These are phyloP conservation scores for Clostera curtula DNA, from an alignment of 2,888 invertebrate species.

Conservation along the genomic window DNA sequence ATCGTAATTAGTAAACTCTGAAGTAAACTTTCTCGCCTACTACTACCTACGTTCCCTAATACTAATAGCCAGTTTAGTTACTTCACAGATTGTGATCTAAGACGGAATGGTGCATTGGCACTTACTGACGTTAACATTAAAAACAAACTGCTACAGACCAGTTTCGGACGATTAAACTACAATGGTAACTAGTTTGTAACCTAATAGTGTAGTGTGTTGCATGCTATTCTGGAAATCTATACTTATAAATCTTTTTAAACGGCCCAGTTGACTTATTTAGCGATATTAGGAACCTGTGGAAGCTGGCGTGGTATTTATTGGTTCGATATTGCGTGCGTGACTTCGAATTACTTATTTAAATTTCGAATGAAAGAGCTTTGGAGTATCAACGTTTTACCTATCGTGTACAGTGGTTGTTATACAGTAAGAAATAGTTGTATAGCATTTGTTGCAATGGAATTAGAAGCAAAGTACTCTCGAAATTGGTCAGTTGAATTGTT, in stretches of 20 bases:
- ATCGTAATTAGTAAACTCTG: too few relatives aligned
- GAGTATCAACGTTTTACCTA: too few relatives aligned
- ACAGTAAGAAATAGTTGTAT: too few relatives aligned
- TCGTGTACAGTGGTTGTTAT: too few relatives aligned
- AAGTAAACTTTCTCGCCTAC: constrained; percentile 15
- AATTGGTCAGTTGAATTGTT: too few relatives aligned
- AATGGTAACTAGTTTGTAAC: constrained; percentile 1
- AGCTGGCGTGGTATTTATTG: background rate
- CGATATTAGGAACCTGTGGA: background rate
- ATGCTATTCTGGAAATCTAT: constrained; percentile 1
- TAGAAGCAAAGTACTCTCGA: too few relatives aligned
- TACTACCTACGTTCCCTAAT: constrained; percentile 26
- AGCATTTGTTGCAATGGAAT: too few relatives aligned
- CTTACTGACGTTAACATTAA: constrained; percentile 3
- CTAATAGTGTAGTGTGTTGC: constrained; percentile 1
- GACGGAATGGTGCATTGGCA: constrained; percentile 14
- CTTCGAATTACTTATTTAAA: too few relatives aligned
- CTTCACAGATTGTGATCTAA: constrained; percentile 35
- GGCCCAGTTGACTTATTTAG: background rate
- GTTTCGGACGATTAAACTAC: constrained; percentile 1
- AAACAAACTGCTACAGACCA: constrained; percentile 2
- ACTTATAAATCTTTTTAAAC: constrained; percentile 1
- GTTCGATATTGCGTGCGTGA: background rate
- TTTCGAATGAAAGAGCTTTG: too few relatives aligned
- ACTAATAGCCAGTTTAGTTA: constrained; percentile 47